Evolutionary conservation across 2,797 vertebrate species (phyloP).

Genomic region (Schizothorax lantsangensis): DNA sequence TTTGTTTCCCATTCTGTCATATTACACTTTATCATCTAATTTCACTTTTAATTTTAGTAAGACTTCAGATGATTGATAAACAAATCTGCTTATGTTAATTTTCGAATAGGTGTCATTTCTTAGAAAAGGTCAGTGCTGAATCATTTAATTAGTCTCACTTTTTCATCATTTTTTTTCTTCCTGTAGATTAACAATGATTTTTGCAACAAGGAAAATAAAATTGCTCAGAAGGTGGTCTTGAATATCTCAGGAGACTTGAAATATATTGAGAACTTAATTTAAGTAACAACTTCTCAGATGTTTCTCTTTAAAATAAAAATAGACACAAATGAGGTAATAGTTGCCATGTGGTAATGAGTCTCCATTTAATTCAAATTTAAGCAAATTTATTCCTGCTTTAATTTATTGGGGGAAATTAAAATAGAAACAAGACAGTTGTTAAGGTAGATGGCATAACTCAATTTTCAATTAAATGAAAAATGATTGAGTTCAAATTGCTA

Average conservation of each 20-base stretch:
- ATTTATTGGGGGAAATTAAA: not conserved
- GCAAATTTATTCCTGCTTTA: not conserved
- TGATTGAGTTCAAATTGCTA: not conserved
- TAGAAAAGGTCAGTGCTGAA: constrained; percentile 16
- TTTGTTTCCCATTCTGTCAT: constrained; percentile 64
- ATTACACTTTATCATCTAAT: constrained; percentile 73
- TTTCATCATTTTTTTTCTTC: not conserved
- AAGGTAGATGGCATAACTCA: not conserved
- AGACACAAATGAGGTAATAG: not conserved
- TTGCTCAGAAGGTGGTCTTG: not conserved
- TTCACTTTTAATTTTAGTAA: constrained; percentile 65
- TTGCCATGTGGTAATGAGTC: not conserved
- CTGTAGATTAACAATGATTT: not conserved
- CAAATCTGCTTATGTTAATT: not conserved
- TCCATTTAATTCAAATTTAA: not conserved
- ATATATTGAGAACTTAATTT: not conserved
- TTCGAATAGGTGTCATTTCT: not conserved
- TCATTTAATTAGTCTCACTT: not conserved
- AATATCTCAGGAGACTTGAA: not conserved
- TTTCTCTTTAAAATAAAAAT: not conserved
- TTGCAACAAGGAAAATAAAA: not conserved
- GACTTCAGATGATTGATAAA: constrained; percentile 2
- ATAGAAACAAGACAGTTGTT: not conserved
- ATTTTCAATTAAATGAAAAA: not conserved
- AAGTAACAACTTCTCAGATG: not conserved